Conservation (phyloP, 2,888 invertebrate genomes). For the Blera fallax region DNA sequence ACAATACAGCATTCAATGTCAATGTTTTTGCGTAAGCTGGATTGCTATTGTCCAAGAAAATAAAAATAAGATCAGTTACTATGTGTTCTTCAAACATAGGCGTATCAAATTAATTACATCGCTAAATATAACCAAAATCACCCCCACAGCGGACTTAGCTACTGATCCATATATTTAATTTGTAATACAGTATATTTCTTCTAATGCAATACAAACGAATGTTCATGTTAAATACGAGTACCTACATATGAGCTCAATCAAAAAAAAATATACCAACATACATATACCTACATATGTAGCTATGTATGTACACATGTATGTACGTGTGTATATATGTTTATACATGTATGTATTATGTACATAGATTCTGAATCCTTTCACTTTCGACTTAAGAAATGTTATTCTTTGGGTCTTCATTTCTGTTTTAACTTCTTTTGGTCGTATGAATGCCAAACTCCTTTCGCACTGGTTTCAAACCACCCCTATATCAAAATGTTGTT, state of each 20-base stretch:
- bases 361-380: slow-evolving; percentile 1
- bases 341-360: no score
- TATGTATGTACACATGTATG: no score
- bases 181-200: neutral
- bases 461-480: neutral
- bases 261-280: no score
- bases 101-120: no score
- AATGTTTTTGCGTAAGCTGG: no score
- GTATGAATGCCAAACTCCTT: neutral
- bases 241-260: neutral
- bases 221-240: neutral
- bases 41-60: no score
- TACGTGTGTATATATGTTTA: no score
- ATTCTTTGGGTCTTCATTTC: neutral
- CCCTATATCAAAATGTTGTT: neutral
- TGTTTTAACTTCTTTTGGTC: neutral
- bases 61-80: no score
- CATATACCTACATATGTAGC: no score
- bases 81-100: no score
- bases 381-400: slow-evolving; percentile 2
- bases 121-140: no score
- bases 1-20: no score
- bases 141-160: neutral
- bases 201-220: neutral
- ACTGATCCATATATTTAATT: neutral